Evolutionary conservation across 2,888 invertebrate genomes (phyloP).

Genomic region (Philhelius pedissequus): DNA sequence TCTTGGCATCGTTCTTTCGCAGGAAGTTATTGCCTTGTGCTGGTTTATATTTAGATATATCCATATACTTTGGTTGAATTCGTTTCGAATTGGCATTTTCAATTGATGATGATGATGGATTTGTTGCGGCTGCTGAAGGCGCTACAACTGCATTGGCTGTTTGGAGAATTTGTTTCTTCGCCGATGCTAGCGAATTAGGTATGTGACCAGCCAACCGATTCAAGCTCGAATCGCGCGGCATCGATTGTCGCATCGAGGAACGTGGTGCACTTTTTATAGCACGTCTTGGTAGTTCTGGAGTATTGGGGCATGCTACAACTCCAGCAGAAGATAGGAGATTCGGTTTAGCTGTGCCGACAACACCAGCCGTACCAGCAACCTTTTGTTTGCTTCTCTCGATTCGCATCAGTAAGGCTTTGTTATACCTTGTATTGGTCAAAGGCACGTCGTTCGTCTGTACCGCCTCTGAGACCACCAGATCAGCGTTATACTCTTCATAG

Average conservation of each 20-base stretch:
- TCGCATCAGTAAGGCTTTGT: constrained; percentile 86
- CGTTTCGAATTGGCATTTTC: constrained; percentile 70
- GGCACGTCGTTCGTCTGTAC: constrained; percentile 68
- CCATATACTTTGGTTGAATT: constrained; percentile 81
- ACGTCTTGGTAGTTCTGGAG: constrained; percentile 81
- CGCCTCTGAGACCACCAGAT: constrained; percentile 36
- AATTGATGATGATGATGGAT: constrained; percentile 20
- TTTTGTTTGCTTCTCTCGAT: constrained; percentile 78
- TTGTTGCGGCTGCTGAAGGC: constrained; percentile 24
- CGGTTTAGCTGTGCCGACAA: constrained; percentile 43
- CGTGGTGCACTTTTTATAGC: constrained; percentile 74
- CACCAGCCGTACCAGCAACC: constrained; percentile 72
- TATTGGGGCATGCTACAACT: constrained; percentile 80
- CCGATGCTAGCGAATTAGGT: constrained; percentile 77
- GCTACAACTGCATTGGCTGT: constrained; percentile 72
- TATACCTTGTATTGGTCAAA: constrained; percentile 83
- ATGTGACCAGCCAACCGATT: constrained; percentile 77
- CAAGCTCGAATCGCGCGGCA: constrained; percentile 78
- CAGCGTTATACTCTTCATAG: constrained; percentile 72
- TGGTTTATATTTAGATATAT: constrained; percentile 83
- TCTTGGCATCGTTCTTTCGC: constrained; percentile 81
- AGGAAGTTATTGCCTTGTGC: constrained; percentile 80
- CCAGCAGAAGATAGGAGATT: constrained; percentile 71
- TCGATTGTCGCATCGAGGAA: constrained; percentile 75
- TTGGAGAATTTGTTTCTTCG: constrained; percentile 78